Evolutionary conservation across 1,140 invertebrate species (phyloP), one percentile per base, ranked within the genome.

Genomic region (Eulimnadia texana): DNA sequence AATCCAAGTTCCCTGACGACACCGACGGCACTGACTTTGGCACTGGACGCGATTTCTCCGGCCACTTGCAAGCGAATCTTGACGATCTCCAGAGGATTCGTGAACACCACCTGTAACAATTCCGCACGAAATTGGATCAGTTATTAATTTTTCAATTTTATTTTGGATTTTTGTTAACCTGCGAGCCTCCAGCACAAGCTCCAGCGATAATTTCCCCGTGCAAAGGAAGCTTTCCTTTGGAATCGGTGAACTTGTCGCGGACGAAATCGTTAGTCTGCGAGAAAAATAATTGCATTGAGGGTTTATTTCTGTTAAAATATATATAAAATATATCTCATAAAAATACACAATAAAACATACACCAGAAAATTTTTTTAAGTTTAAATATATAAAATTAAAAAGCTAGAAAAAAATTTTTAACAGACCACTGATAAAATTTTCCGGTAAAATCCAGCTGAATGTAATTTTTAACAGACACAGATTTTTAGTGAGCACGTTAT

Each of bases 61-160:
- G 96, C 95, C 42, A 99, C 94, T 81, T 99, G 97, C 3, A 99
- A 75, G 3, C 96, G 83, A 72, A 99, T 99, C 78, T 99, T 99
- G 0, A 99, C 95, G 65, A 99, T 99, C 79, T 99, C 96, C 63
- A 99, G 74, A 0, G 96, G 96, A 80, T 99, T 99, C 13, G 96
- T 99, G 71, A 99, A 99, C 65, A 99, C 82, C 6, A 94, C 91
- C 79, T 95, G 92, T 3, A 86, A 91, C 52, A 79, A 90, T 66
- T 92, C 93, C 57, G 90, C 88, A 86, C 89, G 70, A 51, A 77
- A 75, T n/a, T n/a, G n/a, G n/a, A n/a, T n/a, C n/a, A n/a, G n/a
- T n/a, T n/a, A n/a, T 56, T 16, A 29, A 56, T 56, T 24, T 25
- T 27, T 24, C 6, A 56, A 56, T 56, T 27, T 67, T 19, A 6